Evolutionary conservation across 2,888 invertebrate genomes (phyloP), one percentile per base, ranked within the genome.

Genomic region (Sisyra terminalis): DNA sequence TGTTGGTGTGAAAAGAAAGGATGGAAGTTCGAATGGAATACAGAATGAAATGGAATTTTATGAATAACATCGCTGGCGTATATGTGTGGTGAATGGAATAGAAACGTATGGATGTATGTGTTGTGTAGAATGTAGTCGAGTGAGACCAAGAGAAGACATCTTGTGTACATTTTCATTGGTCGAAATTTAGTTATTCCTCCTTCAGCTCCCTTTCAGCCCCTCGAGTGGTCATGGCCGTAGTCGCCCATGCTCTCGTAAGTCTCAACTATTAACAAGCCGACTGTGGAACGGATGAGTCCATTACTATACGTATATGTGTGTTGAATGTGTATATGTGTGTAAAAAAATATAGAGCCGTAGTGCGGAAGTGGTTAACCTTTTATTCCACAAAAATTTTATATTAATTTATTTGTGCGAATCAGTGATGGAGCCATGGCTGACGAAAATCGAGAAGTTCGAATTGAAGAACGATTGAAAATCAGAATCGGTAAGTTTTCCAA

Each of bases 381-480:
- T 15, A 29, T 40, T 40, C 29, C 31, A 40, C 15, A 15, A 37
- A 35, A 35, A 14, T 35, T 35, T 37, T 17, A 17, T 16, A 18
- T 24, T 7, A 34, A 32, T 32, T n/a, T 13, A 18, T n/a, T 18
- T 17, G 13, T 38, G 15, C 14, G 16, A 34, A 14, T 15, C 66
- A 70, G 78, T 77, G 73, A 82, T 81, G 81, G 80, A 80, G 78
- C 75, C 77, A 86, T 86, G 86, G 85, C 85, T 75, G 84, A 84
- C 75, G 81, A 78, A 71, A 78, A 77, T 75, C 80, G 80, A 75
- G 76, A 81, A 76, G 86, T 88, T 67, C 78, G 89, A 74, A 78
- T 85, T 65, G 86, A 86, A 70, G 89, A 89, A 75, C 81, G 86
- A 70, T 75, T 89, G 68, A 86, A 83, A 78, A 86, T 89, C 64